Percentiles rank a stretch among this genome's conserved stretches.
These are phyloP conservation scores for Sebastes steindachneri DNA, from an alignment of 2,797 vertebrate genomes.

Conservation along the genomic window DNA sequence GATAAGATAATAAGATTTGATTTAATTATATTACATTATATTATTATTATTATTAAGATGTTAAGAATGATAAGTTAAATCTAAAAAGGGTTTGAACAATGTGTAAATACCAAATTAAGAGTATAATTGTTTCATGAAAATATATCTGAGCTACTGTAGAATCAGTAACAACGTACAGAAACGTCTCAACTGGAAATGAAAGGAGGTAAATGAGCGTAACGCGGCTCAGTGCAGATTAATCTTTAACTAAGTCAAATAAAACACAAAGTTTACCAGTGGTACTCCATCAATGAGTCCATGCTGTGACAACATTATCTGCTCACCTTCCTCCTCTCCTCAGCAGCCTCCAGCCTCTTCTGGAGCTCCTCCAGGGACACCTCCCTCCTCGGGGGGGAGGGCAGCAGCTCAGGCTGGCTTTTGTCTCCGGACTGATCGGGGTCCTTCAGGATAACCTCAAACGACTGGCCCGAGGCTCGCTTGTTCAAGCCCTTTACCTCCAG, in stretches of 20 bases:
- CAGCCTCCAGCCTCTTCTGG: constrained; percentile 90
- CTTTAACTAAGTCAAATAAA: too few species aligned
- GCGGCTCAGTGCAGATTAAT: not conserved
- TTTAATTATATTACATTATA: not conserved
- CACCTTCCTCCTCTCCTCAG: constrained; percentile 92
- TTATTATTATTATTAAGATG: not conserved
- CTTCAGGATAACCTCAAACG: constrained; percentile 93
- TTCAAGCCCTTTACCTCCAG: constrained; percentile 92
- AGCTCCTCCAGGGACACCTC: constrained; percentile 89
- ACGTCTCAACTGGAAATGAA: not conserved
- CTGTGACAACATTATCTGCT: not conserved
- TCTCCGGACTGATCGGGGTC: constrained; percentile 84
- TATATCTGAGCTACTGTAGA: not conserved
- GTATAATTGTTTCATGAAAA: not conserved
- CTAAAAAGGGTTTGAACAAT: not conserved
- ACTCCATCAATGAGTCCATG: not conserved
- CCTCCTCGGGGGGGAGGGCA: constrained; percentile 87
- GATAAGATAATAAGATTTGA: not conserved
- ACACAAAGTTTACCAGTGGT: not conserved
- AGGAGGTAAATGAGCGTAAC: not conserved
- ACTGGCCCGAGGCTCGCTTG: constrained; percentile 91
- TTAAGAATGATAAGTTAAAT: not conserved
- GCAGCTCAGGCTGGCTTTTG: constrained; percentile 81
- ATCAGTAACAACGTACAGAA: not conserved
- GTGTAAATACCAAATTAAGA: not conserved